Conservation (phyloP, 2,888 invertebrate genomes). For the Emmelina monodactyla region DNA sequence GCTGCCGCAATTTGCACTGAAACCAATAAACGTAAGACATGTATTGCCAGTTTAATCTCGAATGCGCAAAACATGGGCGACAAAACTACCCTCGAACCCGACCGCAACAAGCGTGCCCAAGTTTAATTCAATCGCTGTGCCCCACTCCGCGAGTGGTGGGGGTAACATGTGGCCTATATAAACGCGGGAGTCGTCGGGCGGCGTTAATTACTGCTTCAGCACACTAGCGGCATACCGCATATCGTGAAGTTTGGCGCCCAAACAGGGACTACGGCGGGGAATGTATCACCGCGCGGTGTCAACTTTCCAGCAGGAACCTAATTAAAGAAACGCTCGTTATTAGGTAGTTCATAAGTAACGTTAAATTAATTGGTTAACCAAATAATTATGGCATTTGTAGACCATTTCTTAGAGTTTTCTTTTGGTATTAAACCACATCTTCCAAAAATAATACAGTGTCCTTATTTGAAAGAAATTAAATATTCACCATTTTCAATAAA, state of each 20-base stretch:
- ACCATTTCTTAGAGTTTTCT: too few species aligned
- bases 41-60: slow-evolving; percentile 57
- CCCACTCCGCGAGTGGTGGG: slow-evolving; percentile 31
- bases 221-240: slow-evolving; percentile 58
- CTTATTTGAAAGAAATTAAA: too few species aligned
- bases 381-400: too few species aligned
- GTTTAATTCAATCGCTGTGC: slow-evolving; percentile 64
- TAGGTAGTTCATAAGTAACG: too few species aligned
- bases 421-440: too few species aligned
- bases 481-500: too few species aligned
- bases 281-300: slow-evolving; percentile 39
- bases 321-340: too few species aligned
- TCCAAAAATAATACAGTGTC: too few species aligned
- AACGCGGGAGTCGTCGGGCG: slow-evolving; percentile 21
- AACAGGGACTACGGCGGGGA: slow-evolving; percentile 35
- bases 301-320: too few species aligned
- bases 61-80: slow-evolving; percentile 52
- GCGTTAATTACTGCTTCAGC: slow-evolving; percentile 65
- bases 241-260: slow-evolving; percentile 60
- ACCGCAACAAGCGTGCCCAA: slow-evolving; percentile 60
- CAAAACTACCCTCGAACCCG: slow-evolving; percentile 55
- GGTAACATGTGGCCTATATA: slow-evolving; percentile 10
- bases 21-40: background rate
- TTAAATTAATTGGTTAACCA: too few species aligned
- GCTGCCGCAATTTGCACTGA: background rate